Evolutionary conservation across 2,888 invertebrate species (phyloP), one percentile per base, ranked within the genome.

Genomic region (Trisateles emortualis): DNA sequence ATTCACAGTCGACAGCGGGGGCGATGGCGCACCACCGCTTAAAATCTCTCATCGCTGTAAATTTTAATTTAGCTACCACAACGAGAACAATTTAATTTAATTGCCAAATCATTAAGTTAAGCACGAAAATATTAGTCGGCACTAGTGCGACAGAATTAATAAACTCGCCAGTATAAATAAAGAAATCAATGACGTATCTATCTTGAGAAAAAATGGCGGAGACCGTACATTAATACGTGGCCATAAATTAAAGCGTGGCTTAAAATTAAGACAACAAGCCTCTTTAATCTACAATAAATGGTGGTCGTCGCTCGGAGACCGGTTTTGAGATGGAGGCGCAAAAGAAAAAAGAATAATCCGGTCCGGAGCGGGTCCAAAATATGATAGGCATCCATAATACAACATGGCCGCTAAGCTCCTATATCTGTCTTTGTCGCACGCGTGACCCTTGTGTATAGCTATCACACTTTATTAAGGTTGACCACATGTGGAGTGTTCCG

Each of bases 221-320:
- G 83, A 84, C 79, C 79, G 78, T 81, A 84, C 87, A 88, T 89
- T 90, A 90, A 90, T 90, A 91, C 83, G 84, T 85, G 81, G 78
- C 81, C 84, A 91, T 92, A 92, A 92, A 92, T 92, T 92, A 91
- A 88, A 89, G 84, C 84, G 84, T 86, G 88, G 87, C 88, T 93
- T 90, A 92, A 92, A 93, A 93, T 93, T 92, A 92, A 93, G 93
- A 93, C 93, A 93, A 93, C 92, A 92, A 92, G 88, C 86, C 91
- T 92, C 88, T 92, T 93, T 93, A 93, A 93, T 93, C 92, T 92
- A 92, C 90, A 92, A 92, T 92, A 92, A 92, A 92, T 92, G 92
- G 88, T 87, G 86, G 90, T 87, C 90, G 89, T 86, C 90, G 86
- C 84, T 82, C 81, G 72, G 78, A 86, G 89, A 92, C 91, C 92